A percentile compares a stretch with the other conserved stretches of the same genome.
These are phyloP conservation scores for Bryconaethiops microstoma DNA, from an alignment of 2,797 vertebrate genomes.

Conservation along the genomic window DNA sequence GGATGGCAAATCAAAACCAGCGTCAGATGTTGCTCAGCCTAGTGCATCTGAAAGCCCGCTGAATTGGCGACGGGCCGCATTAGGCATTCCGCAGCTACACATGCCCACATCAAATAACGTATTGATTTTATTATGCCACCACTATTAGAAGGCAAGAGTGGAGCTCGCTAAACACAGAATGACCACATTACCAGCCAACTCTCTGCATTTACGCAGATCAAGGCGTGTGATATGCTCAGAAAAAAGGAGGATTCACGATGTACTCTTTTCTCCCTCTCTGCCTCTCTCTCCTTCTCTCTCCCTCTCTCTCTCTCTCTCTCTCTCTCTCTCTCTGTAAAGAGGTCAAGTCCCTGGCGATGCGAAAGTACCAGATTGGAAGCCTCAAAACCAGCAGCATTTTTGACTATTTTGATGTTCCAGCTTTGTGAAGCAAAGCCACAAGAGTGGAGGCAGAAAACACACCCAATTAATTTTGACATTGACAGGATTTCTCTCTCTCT, in stretches of 20 bases:
- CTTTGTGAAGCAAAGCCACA: slow-evolving; percentile 46
- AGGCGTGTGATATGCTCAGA: slow-evolving; percentile 13
- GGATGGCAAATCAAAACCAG: slow-evolving; percentile 46
- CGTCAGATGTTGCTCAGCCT: slow-evolving; percentile 65
- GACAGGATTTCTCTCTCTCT: slow-evolving; percentile 62
- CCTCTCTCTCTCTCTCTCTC: slow-evolving; percentile 1
- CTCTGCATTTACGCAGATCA: slow-evolving; percentile 61
- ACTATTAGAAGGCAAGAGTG: slow-evolving; percentile 43
- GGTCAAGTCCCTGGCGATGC: slow-evolving; percentile 57
- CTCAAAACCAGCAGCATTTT: slow-evolving; percentile 40
- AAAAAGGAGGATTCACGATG: slow-evolving; percentile 5
- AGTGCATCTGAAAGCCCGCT: slow-evolving; percentile 57
- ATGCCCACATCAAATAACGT: slow-evolving; percentile 68
- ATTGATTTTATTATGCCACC: slow-evolving; percentile 70
- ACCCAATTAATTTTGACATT: slow-evolving; percentile 65
- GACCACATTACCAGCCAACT: slow-evolving; percentile 60
- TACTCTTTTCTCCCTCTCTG: neutral
- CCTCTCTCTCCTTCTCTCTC: neutral
- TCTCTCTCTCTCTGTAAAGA: slow-evolving; percentile 53
- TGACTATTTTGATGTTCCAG: slow-evolving; percentile 51
- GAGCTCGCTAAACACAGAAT: slow-evolving; percentile 58
- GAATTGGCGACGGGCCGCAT: slow-evolving; percentile 37
- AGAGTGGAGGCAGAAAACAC: slow-evolving; percentile 51
- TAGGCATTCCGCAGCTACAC: slow-evolving; percentile 67
- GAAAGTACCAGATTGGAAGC: slow-evolving; percentile 52